These are phyloP conservation scores for Trinorchestia longiramus DNA, from an alignment of 1,140 invertebrate genomes.

Conservation along the genomic window DNA sequence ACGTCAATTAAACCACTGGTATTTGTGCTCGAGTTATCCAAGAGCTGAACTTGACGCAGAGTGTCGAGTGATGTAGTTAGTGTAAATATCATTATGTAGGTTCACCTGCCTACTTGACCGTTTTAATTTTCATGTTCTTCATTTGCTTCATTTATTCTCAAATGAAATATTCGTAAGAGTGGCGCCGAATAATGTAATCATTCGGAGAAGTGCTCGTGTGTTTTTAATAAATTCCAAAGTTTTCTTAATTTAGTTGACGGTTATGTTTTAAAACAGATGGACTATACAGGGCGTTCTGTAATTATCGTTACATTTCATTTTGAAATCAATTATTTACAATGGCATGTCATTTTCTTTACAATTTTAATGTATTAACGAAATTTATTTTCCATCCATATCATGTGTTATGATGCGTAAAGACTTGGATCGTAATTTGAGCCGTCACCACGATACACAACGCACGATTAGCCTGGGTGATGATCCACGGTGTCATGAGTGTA, in stretches of 20 bases:
- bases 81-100: background rate
- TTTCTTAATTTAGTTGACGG: too few species aligned
- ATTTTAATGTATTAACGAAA: too few species aligned
- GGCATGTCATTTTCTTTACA: background rate
- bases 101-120: background rate
- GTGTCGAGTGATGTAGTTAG: background rate
- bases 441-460: background rate
- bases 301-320: too few species aligned
- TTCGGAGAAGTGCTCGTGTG: background rate
- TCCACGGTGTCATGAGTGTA: background rate
- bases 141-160: background rate
- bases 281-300: too few species aligned
- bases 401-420: background rate
- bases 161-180: background rate
- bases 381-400: background rate
- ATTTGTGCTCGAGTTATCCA: background rate
- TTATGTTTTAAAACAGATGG: too few species aligned
- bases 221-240: background rate
- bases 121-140: background rate
- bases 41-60: background rate
- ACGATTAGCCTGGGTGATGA: background rate
- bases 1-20: background rate
- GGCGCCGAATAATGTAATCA: background rate
- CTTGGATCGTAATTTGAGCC: background rate
- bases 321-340: background rate